Evolutionary conservation across 2,797 vertebrate species (phyloP).

Genomic region (Steatocranus sp.): DNA sequence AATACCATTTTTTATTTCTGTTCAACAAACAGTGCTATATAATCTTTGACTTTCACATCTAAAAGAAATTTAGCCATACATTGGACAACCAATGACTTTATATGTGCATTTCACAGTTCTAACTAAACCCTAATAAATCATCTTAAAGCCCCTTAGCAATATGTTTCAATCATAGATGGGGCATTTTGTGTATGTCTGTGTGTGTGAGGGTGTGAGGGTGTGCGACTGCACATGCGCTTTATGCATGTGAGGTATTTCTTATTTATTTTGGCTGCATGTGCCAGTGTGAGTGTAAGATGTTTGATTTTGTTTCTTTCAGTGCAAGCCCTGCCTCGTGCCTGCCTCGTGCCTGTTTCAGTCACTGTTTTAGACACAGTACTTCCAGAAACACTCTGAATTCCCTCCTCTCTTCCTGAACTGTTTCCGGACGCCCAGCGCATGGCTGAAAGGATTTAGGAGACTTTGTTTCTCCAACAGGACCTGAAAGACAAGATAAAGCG

Average conservation of each 20-base stretch:
- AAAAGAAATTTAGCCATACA: conserved; percentile 6
- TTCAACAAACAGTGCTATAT: conserved; percentile 4
- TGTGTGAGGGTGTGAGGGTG: not conserved
- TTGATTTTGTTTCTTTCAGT: conserved; percentile 2
- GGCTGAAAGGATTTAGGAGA: conserved; percentile 63
- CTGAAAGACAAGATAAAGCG: conserved; percentile 39
- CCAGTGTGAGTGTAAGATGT: conserved; percentile 1
- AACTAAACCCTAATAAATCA: conserved; percentile 8
- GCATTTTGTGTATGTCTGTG: not conserved
- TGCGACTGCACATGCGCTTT: not conserved
- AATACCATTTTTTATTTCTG: conserved; percentile 59
- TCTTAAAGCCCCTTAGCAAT: conserved; percentile 1
- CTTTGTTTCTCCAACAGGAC: conserved; percentile 69
- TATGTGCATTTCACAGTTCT: not conserved
- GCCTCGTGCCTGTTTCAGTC: no score
- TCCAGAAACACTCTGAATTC: conserved; percentile 79
- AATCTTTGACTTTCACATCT: conserved; percentile 11
- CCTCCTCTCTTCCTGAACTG: conserved; percentile 73
- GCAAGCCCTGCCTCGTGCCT: conserved; percentile 33
- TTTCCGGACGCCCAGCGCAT: conserved; percentile 61
- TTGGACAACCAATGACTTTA: not conserved
- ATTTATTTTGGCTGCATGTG: not conserved
- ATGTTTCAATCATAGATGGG: conserved; percentile 10
- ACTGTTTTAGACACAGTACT: conserved; percentile 74
- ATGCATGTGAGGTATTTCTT: not conserved